Conservation (phyloP, 2,113 vertebrate genomes). For the Microcebus jonahi region DNA sequence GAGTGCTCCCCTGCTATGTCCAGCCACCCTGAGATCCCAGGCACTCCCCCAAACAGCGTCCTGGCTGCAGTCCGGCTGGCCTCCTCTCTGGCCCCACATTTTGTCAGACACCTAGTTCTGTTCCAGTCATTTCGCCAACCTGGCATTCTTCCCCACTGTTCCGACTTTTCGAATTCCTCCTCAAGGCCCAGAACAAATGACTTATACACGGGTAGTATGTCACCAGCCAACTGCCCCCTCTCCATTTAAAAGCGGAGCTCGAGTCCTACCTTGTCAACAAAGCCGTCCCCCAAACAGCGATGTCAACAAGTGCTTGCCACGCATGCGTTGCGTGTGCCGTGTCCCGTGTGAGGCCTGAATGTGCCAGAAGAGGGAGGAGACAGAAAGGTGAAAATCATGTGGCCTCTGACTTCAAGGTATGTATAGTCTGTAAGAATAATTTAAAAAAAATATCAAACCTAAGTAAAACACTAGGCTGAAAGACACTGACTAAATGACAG, state of each 20-base stretch:
- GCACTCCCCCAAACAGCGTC: background rate
- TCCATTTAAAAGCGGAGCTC: background rate
- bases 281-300: background rate
- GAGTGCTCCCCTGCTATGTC: background rate
- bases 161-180: background rate
- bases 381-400: accelerated
- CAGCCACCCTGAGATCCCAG: accelerated
- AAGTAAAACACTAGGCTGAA: background rate
- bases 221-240: background rate
- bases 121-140: background rate
- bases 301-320: accelerated
- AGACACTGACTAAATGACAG: background rate
- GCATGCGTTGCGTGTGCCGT: accelerated
- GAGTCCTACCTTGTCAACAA: background rate
- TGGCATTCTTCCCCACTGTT: background rate
- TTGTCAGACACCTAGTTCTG: background rate
- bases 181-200: slow-evolving; percentile 24
- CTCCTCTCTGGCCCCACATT: background rate
- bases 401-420: background rate
- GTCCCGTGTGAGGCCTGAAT: accelerated
- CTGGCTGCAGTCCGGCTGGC: background rate
- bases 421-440: background rate
- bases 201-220: background rate
- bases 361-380: background rate
- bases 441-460: background rate